phyloP scores from a whole-genome alignment of 2,888 invertebrate species.

The Clostera curtula region DNA sequence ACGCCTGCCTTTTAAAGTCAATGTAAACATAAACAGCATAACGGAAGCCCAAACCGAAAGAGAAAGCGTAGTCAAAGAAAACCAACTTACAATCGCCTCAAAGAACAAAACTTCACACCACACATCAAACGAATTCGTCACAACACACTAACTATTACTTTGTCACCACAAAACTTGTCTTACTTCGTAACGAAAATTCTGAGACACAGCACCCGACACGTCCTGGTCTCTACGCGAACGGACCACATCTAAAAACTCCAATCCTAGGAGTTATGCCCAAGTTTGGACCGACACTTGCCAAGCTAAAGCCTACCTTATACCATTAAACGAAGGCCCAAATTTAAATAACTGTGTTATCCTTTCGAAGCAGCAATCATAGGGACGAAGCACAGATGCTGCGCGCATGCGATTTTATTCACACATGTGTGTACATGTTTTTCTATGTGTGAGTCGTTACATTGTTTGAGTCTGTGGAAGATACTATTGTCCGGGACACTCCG shows the following conservation, averaged over 20 bases:
- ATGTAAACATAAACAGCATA: no score
- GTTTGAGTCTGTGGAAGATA: slow-evolving; percentile 51
- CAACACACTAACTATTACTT: slow-evolving; percentile 30
- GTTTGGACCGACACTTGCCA: slow-evolving; percentile 9
- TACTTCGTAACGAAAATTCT: slow-evolving; percentile 37
- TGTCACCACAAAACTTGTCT: slow-evolving; percentile 23
- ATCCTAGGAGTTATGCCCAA: slow-evolving; percentile 64
- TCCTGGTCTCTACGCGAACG: slow-evolving; percentile 49
- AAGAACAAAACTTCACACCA: slow-evolving; percentile 26
- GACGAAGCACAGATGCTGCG: slow-evolving; percentile 67
- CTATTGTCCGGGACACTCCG: slow-evolving; percentile 57
- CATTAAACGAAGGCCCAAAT: slow-evolving; percentile 8
- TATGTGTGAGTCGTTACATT: slow-evolving; percentile 42
- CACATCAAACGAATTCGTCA: slow-evolving; percentile 29
- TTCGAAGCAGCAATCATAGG: slow-evolving; percentile 38
- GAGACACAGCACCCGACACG: slow-evolving; percentile 35
- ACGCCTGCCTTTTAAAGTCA: no score
- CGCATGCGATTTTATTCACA: slow-evolving; percentile 58
- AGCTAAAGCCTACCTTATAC: slow-evolving; percentile 17
- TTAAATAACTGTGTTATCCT: slow-evolving; percentile 14
- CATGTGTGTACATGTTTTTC: slow-evolving; percentile 25
- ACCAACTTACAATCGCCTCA: slow-evolving; percentile 27
- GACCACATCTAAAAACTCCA: slow-evolving; percentile 67
- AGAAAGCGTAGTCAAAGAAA: slow-evolving; percentile 21
- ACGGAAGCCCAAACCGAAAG: no score